phyloP scores from a whole-genome alignment of 2,797 vertebrate species.

The Stomatorhinus walkeri region DNA sequence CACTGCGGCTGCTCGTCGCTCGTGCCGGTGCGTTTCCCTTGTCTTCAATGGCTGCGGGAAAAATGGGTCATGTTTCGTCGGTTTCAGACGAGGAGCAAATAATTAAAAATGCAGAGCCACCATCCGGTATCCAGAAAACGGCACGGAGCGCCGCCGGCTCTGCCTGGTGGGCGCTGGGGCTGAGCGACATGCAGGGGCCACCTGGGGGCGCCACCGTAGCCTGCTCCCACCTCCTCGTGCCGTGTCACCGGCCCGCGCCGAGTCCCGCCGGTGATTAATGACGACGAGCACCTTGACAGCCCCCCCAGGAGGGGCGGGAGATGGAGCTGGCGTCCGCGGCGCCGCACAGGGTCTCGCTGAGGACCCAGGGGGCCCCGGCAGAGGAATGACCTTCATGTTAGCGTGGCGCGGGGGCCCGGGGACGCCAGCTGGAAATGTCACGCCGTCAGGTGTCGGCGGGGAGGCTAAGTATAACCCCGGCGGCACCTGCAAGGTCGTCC shows the following conservation, averaged over 20 bases:
- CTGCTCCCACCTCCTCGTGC: background rate
- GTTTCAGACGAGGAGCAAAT: background rate
- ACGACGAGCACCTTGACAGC: slow-evolving; percentile 37
- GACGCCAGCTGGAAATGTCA: slow-evolving; percentile 74
- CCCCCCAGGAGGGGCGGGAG: slow-evolving; percentile 22
- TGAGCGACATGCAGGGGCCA: slow-evolving; percentile 7
- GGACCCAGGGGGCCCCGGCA: background rate
- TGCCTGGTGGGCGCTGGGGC: background rate
- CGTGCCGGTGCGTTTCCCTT: background rate
- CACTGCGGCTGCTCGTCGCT: background rate
- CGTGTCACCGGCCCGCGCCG: slow-evolving; percentile 62
- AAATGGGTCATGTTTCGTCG: slow-evolving; percentile 12
- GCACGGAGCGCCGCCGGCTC: background rate
- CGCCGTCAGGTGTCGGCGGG: slow-evolving; percentile 63
- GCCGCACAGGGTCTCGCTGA: background rate
- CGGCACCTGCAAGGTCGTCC: slow-evolving; percentile 74
- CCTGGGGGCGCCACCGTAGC: background rate
- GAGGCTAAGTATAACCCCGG: slow-evolving; percentile 68
- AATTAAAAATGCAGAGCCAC: slow-evolving; percentile 9
- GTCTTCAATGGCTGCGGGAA: background rate
- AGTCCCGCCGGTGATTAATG: slow-evolving; percentile 62
- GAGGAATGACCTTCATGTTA: slow-evolving; percentile 56
- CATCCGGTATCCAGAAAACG: background rate
- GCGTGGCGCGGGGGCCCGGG: slow-evolving; percentile 47
- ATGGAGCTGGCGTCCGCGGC: background rate